Evolutionary conservation across 2,113 vertebrate species (phyloP).

Genomic region (Seriola rivoliana): DNA sequence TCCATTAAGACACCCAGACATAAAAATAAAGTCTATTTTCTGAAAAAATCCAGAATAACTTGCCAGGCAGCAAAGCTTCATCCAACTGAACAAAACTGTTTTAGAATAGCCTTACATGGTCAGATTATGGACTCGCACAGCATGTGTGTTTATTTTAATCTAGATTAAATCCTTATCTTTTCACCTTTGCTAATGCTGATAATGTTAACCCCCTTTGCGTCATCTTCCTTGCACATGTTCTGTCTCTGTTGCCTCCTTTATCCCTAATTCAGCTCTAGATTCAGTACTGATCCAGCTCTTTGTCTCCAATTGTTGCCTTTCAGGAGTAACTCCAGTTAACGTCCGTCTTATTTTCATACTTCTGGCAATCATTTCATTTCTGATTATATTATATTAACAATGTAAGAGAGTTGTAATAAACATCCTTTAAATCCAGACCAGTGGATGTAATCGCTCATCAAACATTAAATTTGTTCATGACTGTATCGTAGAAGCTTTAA

Average conservation of each 20-base stretch:
- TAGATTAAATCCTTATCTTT: neutral
- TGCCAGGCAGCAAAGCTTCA: constrained; percentile 16
- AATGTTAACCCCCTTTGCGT: neutral
- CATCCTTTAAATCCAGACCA: too few relatives aligned
- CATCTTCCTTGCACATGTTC: neutral
- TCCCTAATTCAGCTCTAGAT: neutral
- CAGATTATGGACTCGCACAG: neutral
- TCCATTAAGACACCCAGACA: neutral
- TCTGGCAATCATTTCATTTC: too few relatives aligned
- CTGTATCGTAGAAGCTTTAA: constrained; percentile 19
- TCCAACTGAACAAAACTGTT: neutral
- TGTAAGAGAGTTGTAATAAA: neutral
- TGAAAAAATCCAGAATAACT: constrained; percentile 43
- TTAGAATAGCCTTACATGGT: neutral
- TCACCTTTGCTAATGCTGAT: neutral
- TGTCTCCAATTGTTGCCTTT: neutral
- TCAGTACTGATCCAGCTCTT: neutral
- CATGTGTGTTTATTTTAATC: constrained; percentile 11
- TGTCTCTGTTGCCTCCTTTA: neutral
- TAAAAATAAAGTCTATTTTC: constrained; percentile 15
- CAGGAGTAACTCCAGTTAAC: neutral
- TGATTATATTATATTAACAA: too few relatives aligned
- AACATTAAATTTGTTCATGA: neutral
- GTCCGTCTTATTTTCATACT: neutral
- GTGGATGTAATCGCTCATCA: neutral